A percentile compares a stretch with the other conserved stretches of the same genome.
Evolutionary conservation across 2,888 invertebrate genomes (phyloP).

Genomic region (Drosophila ezoana): DNA sequence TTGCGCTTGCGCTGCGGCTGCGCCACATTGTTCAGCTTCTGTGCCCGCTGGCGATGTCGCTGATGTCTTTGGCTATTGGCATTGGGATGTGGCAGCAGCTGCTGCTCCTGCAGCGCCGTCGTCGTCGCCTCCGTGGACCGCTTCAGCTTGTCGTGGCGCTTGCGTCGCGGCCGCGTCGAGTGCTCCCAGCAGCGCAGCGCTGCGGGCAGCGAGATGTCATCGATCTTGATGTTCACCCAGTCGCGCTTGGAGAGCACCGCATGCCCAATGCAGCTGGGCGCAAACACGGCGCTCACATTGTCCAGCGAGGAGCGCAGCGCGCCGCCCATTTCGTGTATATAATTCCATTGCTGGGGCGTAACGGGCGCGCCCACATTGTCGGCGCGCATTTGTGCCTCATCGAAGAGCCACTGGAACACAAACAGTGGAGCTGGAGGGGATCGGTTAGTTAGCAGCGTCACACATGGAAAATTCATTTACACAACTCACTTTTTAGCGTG

Average conservation of each 20-base stretch:
- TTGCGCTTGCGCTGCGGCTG: constrained; percentile 60
- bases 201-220: constrained; percentile 92
- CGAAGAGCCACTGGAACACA: constrained; percentile 97
- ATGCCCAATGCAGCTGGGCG: constrained; percentile 97
- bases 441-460: constrained; percentile 38
- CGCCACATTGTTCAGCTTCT: constrained; percentile 66
- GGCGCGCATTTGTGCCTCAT: constrained; percentile 96
- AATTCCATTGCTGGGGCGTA: constrained; percentile 96
- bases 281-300: constrained; percentile 95
- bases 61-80: constrained; percentile 72
- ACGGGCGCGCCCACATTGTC: constrained; percentile 96
- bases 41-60: constrained; percentile 66
- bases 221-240: constrained; percentile 94
- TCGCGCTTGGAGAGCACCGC: constrained; percentile 94
- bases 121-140: constrained; percentile 80
- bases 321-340: constrained; percentile 95
- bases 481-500: constrained; percentile 89
- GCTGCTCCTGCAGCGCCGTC: constrained; percentile 41
- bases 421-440: constrained; percentile 90
- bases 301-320: constrained; percentile 92
- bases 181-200: constrained; percentile 96
- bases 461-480: background rate
- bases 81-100: constrained; percentile 51
- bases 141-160: constrained; percentile 76
- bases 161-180: constrained; percentile 84